These are phyloP conservation scores for Gonocerus acuteangulatus DNA, from an alignment of 2,888 invertebrate genomes.

Conservation along the genomic window DNA sequence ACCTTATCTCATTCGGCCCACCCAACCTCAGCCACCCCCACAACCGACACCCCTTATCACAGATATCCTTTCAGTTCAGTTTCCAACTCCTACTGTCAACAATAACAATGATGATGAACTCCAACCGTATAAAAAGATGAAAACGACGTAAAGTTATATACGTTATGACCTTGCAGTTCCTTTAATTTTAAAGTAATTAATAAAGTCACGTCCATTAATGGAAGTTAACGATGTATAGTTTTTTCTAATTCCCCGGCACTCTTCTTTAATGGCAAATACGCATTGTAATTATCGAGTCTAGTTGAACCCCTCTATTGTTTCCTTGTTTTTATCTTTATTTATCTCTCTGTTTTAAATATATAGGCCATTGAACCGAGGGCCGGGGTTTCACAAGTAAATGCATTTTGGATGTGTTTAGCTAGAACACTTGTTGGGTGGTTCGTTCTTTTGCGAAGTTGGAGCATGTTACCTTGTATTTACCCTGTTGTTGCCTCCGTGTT, in stretches of 20 bases:
- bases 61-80: conserved; percentile 44
- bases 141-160: conserved; percentile 59
- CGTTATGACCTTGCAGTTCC: conserved; percentile 31
- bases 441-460: conserved; percentile 35
- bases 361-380: conserved; percentile 26
- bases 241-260: conserved; percentile 20
- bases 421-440: conserved; percentile 34
- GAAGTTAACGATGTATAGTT: conserved; percentile 24
- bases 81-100: conserved; percentile 42
- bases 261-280: conserved; percentile 20
- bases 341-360: not conserved
- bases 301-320: conserved; percentile 2
- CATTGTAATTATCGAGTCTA: conserved; percentile 18
- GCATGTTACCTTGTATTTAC: conserved; percentile 30
- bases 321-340: conserved; percentile 14
- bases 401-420: conserved; percentile 36
- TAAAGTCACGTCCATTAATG: conserved; percentile 25
- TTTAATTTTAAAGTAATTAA: conserved; percentile 24
- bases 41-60: conserved; percentile 42
- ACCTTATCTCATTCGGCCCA: conserved; percentile 38
- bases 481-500: conserved; percentile 24
- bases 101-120: conserved; percentile 52
- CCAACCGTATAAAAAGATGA: conserved; percentile 86
- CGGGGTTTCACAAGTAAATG: conserved; percentile 28
- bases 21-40: conserved; percentile 41